Conservation (phyloP, 2,113 vertebrate genomes). For the Siniperca knerii region DNA sequence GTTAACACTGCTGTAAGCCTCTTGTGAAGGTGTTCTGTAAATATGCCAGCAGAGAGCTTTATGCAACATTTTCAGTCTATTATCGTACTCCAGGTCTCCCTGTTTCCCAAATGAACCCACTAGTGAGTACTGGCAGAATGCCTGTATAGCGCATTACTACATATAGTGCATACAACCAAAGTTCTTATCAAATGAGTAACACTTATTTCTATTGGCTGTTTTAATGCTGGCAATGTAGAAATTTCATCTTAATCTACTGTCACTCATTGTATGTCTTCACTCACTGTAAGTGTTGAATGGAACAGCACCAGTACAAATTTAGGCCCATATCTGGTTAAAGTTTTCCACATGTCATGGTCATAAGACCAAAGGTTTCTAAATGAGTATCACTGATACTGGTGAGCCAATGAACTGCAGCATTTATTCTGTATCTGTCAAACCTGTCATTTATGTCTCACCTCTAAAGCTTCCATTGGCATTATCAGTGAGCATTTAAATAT, state of each 20-base stretch:
- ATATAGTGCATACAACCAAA: neutral
- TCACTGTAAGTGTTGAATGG: neutral
- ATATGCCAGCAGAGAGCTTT: slow-evolving; percentile 62
- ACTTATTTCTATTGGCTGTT: neutral
- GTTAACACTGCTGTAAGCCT: slow-evolving; percentile 64
- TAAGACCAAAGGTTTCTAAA: neutral
- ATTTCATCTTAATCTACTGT: neutral
- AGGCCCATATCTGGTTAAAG: neutral
- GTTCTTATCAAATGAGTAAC: neutral
- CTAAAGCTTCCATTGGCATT: neutral
- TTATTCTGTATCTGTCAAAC: neutral
- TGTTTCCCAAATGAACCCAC: neutral
- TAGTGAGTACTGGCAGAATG: neutral
- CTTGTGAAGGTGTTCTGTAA: slow-evolving; percentile 51
- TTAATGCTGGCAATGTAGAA: neutral
- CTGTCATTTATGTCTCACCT: neutral
- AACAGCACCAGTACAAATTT: neutral
- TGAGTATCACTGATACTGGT: neutral
- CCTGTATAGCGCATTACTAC: neutral
- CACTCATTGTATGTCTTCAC: neutral
- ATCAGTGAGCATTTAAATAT: slow-evolving; percentile 4
- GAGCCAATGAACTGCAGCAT: neutral
- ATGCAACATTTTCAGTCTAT: slow-evolving; percentile 63
- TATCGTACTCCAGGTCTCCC: slow-evolving; percentile 7
- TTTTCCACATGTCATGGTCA: neutral